Evolutionary conservation across 2,888 invertebrate species (phyloP).

Genomic region (Rapana venosa): DNA sequence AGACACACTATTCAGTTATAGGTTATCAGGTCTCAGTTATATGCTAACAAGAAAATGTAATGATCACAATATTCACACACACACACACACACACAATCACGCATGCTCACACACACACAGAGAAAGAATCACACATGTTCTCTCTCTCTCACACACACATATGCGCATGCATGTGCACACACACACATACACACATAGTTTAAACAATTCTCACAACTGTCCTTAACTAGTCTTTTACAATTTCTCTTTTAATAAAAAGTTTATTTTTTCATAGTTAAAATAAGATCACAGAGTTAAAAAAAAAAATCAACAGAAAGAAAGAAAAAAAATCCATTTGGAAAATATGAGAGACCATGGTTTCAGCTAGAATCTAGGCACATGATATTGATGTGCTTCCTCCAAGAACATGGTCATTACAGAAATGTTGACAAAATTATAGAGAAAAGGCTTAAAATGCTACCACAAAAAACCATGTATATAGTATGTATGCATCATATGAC

Average conservation of each 20-base stretch:
- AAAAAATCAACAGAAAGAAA: background rate
- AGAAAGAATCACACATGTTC: no score
- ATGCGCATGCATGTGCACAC: no score
- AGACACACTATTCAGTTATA: no score
- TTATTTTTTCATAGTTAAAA: conserved; percentile 4
- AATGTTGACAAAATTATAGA: background rate
- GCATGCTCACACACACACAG: no score
- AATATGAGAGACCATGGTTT: background rate
- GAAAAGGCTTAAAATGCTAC: background rate
- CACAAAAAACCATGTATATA: background rate
- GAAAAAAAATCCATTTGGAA: no score
- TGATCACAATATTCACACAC: no score
- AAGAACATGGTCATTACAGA: background rate
- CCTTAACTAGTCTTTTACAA: background rate
- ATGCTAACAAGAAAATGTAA: no score
- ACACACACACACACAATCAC: no score
- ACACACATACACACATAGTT: no score
- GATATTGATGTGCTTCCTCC: background rate
- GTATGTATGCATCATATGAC: background rate
- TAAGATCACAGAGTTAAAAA: conserved; percentile 25
- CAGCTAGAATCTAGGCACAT: background rate
- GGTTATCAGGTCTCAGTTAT: no score
- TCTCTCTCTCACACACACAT: no score
- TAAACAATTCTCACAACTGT: no score
- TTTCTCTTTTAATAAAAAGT: conserved; percentile 12